Evolutionary conservation across 2,113 vertebrate species (phyloP).

Genomic region (Tetrax tetrax): DNA sequence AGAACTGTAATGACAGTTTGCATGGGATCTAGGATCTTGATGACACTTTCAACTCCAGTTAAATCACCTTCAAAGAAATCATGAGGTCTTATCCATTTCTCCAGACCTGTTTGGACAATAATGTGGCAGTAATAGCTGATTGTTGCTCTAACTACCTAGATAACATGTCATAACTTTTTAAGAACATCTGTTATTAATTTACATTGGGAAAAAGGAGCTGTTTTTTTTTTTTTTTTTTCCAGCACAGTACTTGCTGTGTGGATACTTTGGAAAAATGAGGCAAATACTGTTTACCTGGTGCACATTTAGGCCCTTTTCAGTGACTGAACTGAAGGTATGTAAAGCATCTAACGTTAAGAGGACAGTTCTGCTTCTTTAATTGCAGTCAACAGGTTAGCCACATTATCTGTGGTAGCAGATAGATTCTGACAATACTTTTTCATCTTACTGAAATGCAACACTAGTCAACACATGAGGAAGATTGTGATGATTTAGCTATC

Average conservation of each 20-base stretch:
- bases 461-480: background rate
- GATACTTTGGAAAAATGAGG: background rate
- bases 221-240: background rate
- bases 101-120: background rate
- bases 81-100: background rate
- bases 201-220: background rate
- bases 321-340: background rate
- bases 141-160: background rate
- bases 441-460: background rate
- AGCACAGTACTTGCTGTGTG: background rate
- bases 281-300: background rate
- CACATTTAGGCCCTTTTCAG: background rate
- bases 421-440: constrained; percentile 17
- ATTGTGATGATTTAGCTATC: constrained; percentile 11
- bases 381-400: background rate
- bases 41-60: background rate
- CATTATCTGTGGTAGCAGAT: background rate
- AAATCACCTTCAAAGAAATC: background rate
- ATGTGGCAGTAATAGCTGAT: background rate
- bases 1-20: background rate
- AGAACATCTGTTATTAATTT: constrained; percentile 57
- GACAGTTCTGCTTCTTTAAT: constrained; percentile 19
- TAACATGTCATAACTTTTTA: constrained; percentile 3
- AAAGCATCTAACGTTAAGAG: background rate
- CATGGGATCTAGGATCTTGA: background rate